Evolutionary conservation across 1,140 invertebrate species (phyloP), one percentile per base, ranked within the genome.

Genomic region (Pachypeltis micranthus): DNA sequence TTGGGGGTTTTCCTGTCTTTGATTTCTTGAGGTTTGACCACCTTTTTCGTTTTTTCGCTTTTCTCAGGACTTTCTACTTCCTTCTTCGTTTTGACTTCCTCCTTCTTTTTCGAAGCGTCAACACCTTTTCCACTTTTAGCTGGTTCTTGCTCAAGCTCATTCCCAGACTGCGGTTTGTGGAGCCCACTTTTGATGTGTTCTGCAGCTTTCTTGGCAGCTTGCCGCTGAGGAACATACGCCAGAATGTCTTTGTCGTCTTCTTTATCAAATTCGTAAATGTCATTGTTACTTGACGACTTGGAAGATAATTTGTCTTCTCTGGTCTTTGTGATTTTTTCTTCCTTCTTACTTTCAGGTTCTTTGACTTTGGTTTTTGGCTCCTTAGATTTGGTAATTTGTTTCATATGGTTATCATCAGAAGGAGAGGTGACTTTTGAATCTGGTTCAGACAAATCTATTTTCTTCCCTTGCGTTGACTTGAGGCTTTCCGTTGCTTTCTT

Each of bases 401-500:
- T 64, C 61, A 65, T 29, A 24, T 44, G 63, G 59, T 67, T 67
- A 62, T 75, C 73, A 2, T 71, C 72, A 0, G 63, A 59, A 16
- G 27, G 70, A 73, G 44, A 73, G 73, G n/a, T 69, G 56, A 54
- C 60, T 62, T 67, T 64, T 72, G 72, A 67, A 73, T 74, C 59
- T 63, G 31, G 63, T 63, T 71, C 63, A 3, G 64, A 56, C n/a
- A 60, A 44, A 44, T 69, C 66, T 12, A 44, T 23, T 57, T 67
- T 66, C 47, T 68, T 66, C 29, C 54, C 47, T 29, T 76, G 74
- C 23, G 74, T 72, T 7, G 71, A 67, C 19, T 75, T 84, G 80
- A 92, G 85, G 70, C 88, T 91, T 74, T 92, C 91, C 1, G 88
- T 88, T 1, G 90, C 90, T 72, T 93, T 92, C 70, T 92, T 93